Percentiles rank a stretch among this genome's conserved stretches.
phyloP scores from a whole-genome alignment of 2,888 invertebrate genomes.

The Acronicta aceris region DNA sequence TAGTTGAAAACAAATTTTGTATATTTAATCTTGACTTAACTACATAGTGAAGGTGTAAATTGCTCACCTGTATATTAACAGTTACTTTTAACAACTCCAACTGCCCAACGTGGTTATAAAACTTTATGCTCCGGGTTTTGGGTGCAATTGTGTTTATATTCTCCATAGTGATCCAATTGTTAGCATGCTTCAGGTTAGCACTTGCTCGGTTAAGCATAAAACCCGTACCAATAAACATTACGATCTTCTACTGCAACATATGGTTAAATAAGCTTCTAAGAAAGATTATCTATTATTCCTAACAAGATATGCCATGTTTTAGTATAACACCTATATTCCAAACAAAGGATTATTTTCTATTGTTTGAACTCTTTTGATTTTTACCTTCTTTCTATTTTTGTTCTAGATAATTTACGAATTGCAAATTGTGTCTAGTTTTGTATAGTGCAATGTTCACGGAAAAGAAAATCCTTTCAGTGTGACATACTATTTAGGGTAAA shows the following conservation, averaged over 20 bases:
- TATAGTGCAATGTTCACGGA: constrained; percentile 19
- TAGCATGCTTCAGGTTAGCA: constrained; percentile 58
- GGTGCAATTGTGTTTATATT: constrained; percentile 28
- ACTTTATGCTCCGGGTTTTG: constrained; percentile 67
- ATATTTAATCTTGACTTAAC: constrained; percentile 6
- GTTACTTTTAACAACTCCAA: constrained; percentile 67
- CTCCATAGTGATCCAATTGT: constrained; percentile 29
- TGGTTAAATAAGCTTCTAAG: constrained; percentile 54
- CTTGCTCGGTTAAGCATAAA: constrained; percentile 56
- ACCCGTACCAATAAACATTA: constrained; percentile 22
- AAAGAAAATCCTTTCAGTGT: constrained; percentile 1
- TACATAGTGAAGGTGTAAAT: constrained; percentile 51
- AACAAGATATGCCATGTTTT: constrained; percentile 43
- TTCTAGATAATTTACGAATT: constrained; percentile 18
- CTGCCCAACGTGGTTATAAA: constrained; percentile 67
- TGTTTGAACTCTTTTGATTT: constrained; percentile 28
- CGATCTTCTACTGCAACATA: constrained; percentile 16
- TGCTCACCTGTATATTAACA: constrained; percentile 52
- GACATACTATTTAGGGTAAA: not conserved
- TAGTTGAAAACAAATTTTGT: not conserved
- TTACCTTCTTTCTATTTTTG: constrained; percentile 9
- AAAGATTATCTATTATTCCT: constrained; percentile 55
- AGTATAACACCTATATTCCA: constrained; percentile 34
- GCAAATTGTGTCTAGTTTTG: constrained; percentile 17
- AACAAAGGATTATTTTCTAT: constrained; percentile 72